phyloP scores from a whole-genome alignment of 1,140 invertebrate species.

The Drosophila nigrodunni region DNA sequence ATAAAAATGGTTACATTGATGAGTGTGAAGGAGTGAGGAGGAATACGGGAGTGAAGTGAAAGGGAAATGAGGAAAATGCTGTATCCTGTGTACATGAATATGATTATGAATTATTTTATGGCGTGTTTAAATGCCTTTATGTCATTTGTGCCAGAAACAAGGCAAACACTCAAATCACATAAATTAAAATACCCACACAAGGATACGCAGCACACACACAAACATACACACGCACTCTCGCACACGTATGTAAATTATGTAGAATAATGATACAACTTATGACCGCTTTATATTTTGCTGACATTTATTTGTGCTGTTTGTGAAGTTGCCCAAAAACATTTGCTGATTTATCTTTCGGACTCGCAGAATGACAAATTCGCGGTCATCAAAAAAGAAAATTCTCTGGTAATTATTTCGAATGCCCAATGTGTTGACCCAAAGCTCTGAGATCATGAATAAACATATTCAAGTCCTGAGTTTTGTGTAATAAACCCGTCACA shows the following conservation, averaged over 20 bases:
- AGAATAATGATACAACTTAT: conserved; percentile 74
- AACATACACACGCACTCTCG: conserved; percentile 28
- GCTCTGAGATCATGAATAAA: conserved; percentile 55
- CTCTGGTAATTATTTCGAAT: conserved; percentile 62
- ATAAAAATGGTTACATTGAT: conserved; percentile 59
- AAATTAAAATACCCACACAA: conserved; percentile 67
- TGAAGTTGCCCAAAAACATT: conserved; percentile 40
- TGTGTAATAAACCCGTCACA: conserved; percentile 52
- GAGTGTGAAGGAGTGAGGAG: conserved; percentile 4
- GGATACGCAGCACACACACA: conserved; percentile 26
- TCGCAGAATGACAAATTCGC: conserved; percentile 47
- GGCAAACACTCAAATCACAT: conserved; percentile 71
- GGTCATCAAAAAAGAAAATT: conserved; percentile 42
- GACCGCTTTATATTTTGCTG: conserved; percentile 67
- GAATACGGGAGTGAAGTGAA: background rate
- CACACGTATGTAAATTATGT: conserved; percentile 48
- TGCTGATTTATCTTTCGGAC: conserved; percentile 55
- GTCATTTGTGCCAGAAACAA: conserved; percentile 70
- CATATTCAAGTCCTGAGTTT: conserved; percentile 4
- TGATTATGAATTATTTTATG: conserved; percentile 83
- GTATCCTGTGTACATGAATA: conserved; percentile 64
- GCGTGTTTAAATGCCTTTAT: conserved; percentile 81
- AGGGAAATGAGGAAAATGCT: conserved; percentile 49
- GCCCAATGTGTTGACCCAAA: conserved; percentile 43
- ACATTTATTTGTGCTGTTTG: conserved; percentile 60